Base-by-base conservation (phyloP, 2,888 invertebrate species). In the Pristionchus japonicus region DNA sequence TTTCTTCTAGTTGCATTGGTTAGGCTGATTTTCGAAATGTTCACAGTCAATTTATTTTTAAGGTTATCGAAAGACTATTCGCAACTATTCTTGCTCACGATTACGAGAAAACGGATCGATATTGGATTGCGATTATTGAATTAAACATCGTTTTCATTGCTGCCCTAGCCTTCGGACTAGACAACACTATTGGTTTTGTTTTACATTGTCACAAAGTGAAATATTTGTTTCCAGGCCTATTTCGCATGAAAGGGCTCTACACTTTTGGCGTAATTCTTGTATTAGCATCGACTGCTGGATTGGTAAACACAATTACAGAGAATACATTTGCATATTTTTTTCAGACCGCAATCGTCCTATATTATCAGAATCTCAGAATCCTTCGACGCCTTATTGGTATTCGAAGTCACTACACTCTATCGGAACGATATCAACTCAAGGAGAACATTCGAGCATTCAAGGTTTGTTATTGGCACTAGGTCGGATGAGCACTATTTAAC, bases 371-470 rank as follows among this genome's bases (percentile, higher is more conserved):
- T 37, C 34, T 17, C 15, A 40, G 37, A 17, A 70, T 31, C 0
- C 70, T 70, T 2, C 34, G 37, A 20, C 34, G 3, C 15, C 9
- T 70, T 3, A 23, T 37, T 1, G 70, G 70, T 3, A 17, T 37
- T 43, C 43, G 47, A 11, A 77, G 77, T 43, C n/a, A 27, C 20
- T 77, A 77, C 77, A 77, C 77, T 47, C 77, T 77, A 23, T 47
- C 77, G 6, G 77, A 77, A 27, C 20, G 77, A 43, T 77, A 77
- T 27, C 77, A 77, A 17, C 43, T 77, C 3, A 47, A 47, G 27
- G 77, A 77, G 11, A 43, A 77, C 77, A 77, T 77, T 15, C 7
- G 77, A 27, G 77, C 77, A 6, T 77, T 77, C 43, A 77, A 77
- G 47, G 77, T 70, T 37, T 31, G 34, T n/a, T n/a, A n/a, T n/a